Base-by-base conservation (phyloP, 2,888 invertebrate genomes). In the Reticulitermes lucifugus region DNA sequence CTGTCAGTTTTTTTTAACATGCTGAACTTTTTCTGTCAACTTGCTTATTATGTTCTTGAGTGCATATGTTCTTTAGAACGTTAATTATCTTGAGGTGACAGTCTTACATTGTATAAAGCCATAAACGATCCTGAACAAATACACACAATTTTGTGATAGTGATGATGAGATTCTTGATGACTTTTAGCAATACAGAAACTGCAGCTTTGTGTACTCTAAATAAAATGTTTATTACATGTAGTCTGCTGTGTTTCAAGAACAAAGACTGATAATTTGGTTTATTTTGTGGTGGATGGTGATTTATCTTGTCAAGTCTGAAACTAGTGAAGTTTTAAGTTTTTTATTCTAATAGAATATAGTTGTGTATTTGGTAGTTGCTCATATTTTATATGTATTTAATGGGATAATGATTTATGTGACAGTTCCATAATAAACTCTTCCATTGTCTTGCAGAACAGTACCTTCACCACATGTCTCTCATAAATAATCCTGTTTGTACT, bases 401-500 rank as follows among this genome's bases (percentile, higher is more conserved):
- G 41, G 12, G 73, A 41, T 73, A 41, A 21, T 29, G 73, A 73
- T 1, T 41, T 41, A 21, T 73, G 73, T 73, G 73, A 35, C 29
- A 41, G 73, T 41, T 41, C 73, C 21, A 35, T 73, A 73, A 73
- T 41, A 73, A 73, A 73, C 41, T 41, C 73, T 73, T 73, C 73
- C 73, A 73, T 73, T 73, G 73, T 73, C 73, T 73, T 25, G 29
- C 73, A 35, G 21, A 73, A 73, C 35, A 73, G 22, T 41, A 73
- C 7, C 35, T 41, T 73, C 35, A 73, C 4, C 71, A 71, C 7
- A 73, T 73, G 35, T 81, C n/a, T 81, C 2, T 60, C 41, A 59
- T 41, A n/a, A 10, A 35, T 81, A n/a, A 25, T n/a, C 21, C 41
- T 22, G 9, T 21, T 70, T 6, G 1, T 35, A 65, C 22, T 35